Conservation (phyloP, 2,113 vertebrate species). For the Megaceryle torquata region DNA sequence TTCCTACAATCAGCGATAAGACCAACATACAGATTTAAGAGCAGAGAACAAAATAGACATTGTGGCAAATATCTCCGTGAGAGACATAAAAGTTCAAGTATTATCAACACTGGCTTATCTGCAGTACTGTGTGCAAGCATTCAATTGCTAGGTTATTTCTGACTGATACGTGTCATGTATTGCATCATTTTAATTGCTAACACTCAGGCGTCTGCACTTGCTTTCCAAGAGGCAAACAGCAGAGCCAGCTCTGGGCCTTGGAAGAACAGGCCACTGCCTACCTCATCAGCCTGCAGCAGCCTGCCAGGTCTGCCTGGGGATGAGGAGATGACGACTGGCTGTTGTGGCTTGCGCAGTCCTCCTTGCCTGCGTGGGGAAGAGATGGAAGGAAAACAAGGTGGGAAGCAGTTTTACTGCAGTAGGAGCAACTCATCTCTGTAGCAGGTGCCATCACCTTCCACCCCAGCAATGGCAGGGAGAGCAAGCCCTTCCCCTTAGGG, state of each 20-base stretch:
- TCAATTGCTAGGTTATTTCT: slow-evolving; percentile 18
- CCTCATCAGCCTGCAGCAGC: slow-evolving; percentile 6
- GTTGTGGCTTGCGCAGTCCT: neutral
- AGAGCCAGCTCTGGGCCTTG: neutral
- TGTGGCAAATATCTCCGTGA: neutral
- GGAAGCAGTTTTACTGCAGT: neutral
- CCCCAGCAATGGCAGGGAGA: neutral
- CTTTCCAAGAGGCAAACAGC: slow-evolving; percentile 15
- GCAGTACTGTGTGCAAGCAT: neutral
- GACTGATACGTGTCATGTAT: neutral
- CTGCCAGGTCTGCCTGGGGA: neutral
- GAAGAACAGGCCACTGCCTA: neutral
- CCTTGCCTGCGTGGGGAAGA: neutral
- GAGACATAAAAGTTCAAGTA: neutral
- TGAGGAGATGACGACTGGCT: neutral
- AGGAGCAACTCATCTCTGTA: neutral
- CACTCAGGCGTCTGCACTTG: neutral
- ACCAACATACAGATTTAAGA: neutral
- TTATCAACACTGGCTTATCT: neutral
- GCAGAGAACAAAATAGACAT: neutral
- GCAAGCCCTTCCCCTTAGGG: neutral
- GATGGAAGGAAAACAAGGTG: neutral
- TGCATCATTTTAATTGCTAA: slow-evolving; percentile 49
- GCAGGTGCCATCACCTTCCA: neutral
- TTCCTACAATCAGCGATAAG: neutral